Base-by-base conservation (phyloP, 2,888 invertebrate genomes). In the Drosophila mercatorum region DNA sequence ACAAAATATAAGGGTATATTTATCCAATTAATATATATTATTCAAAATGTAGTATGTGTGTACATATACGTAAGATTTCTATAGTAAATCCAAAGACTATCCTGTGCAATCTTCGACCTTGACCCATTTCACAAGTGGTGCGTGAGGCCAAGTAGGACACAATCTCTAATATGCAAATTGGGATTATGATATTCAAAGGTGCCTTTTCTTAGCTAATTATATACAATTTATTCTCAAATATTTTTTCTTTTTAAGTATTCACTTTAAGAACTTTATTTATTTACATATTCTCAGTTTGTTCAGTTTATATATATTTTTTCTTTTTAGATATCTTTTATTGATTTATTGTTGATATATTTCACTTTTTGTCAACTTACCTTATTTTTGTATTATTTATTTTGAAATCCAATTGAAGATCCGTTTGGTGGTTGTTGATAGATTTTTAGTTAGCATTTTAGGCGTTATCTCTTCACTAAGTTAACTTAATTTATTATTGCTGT, bases 361-460 rank as follows among this genome's bases (percentile, higher is more conserved):
- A 17, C 12, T 12, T 17, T 0, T 22, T 2, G 34, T 6, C 26
- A n/a, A 58, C 70, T 70, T 58, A 71, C 70, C 67, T 55, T 63
- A 36, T 52, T 61, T 56, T 10, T 47, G 26, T 69, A 10, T 14
- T 46, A 31, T 61, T 36, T 12, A 26, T 46, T 52, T 36, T 53
- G 43, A 55, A 62, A 43, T 72, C 68, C 61, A 64, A 56, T 14
- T 40, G 36, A 40, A 53, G 14, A 62, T 67, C 56, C 47, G 46
- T 26, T 56, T 60, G 41, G 72, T 34, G 4, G 31, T 44, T 55
- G 60, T 77, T 60, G 28, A 46, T n/a, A 47, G 60, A 70, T 59
- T 76, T 65, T 68, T 26, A 53, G 61, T 41, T 68, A 53, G 57
- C 81, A 81, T 73, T 76, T 69, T 59, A 46, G 78, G 49, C 73